Evolutionary conservation across 2,113 vertebrate species (phyloP).

Genomic region (Myotis brandtii): DNA sequence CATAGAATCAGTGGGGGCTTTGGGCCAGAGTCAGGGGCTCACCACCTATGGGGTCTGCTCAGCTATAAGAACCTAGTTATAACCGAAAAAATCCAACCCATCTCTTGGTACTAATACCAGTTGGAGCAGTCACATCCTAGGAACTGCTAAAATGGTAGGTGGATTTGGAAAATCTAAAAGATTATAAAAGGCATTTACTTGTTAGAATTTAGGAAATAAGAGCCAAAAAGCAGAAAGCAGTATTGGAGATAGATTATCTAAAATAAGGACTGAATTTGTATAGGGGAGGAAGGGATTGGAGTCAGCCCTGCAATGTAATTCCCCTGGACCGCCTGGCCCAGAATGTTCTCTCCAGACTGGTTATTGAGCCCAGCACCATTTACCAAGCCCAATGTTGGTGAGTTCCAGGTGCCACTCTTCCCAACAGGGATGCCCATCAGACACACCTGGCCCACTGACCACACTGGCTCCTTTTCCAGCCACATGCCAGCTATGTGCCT

Average conservation of each 20-base stretch:
- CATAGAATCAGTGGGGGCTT: background rate
- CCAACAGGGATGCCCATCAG: background rate
- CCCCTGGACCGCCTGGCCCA: background rate
- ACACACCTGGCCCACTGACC: background rate
- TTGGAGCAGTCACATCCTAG: background rate
- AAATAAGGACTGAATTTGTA: background rate
- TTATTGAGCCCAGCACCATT: background rate
- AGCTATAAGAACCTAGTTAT: background rate
- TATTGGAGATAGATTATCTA: constrained; percentile 36
- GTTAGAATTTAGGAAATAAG: constrained; percentile 65
- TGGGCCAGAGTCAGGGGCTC: background rate
- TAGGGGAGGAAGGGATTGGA: background rate
- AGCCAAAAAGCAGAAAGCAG: constrained; percentile 59
- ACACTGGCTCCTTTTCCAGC: fast-evolving
- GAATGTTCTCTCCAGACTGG: background rate
- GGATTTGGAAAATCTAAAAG: constrained; percentile 63
- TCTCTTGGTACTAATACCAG: background rate
- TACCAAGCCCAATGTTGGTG: background rate
- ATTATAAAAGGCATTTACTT: constrained; percentile 59
- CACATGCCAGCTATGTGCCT: background rate
- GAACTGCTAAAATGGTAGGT: constrained; percentile 14
- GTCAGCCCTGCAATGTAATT: background rate
- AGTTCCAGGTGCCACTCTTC: background rate
- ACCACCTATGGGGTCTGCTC: background rate
- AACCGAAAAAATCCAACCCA: background rate